Base-by-base conservation (phyloP, 92 coral and sea anemone genomes). In the Pocillopora grandis region DNA sequence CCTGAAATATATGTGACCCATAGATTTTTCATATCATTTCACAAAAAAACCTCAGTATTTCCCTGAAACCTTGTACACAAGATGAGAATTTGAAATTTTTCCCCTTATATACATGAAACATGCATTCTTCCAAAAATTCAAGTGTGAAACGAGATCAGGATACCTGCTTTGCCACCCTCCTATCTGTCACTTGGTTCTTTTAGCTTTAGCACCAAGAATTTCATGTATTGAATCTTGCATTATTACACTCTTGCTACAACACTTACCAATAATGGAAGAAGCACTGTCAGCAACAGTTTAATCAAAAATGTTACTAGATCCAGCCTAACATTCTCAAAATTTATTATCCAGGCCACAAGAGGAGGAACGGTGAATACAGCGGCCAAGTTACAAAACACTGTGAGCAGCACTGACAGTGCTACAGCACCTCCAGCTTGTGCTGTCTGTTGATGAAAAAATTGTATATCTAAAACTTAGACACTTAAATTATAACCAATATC, bases 371-470 rank as follows among this genome's bases (percentile, higher is more conserved):
- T 83, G 49, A 97, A 90, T 48, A 97, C 98, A 10, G 95, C 94
- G 56, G 89, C 76, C 33, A 95, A 85, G 66, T 97, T 94, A 62
- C 98, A 92, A 55, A 95, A 80, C 18, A 97, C 98, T 14, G 99
- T 97, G 18, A 96, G 85, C 94, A 97, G 85, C 9, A 97, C 86
- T 17, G 99, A 95, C 17, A 97, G 72, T 15, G 98, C 90, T 20
- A 92, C 86, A 70, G 91, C 94, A 20, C 99, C 99, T 52, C 98
- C 98, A 18, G 98, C 96, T 72, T 94, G 94, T 12, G 89, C 94
- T 11, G 89, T 90, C 98, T 96, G 81, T 16, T 21, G 84, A 72
- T 55, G 5, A 42, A 42, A 42, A 42, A 42, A 42, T 3, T 7
- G 8, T 42, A 42, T 27, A 59, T 59, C 18, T 42, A 42, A 42